These are phyloP conservation scores for Tenthredo mesomela DNA, from an alignment of 2,888 invertebrate genomes.

Conservation along the genomic window DNA sequence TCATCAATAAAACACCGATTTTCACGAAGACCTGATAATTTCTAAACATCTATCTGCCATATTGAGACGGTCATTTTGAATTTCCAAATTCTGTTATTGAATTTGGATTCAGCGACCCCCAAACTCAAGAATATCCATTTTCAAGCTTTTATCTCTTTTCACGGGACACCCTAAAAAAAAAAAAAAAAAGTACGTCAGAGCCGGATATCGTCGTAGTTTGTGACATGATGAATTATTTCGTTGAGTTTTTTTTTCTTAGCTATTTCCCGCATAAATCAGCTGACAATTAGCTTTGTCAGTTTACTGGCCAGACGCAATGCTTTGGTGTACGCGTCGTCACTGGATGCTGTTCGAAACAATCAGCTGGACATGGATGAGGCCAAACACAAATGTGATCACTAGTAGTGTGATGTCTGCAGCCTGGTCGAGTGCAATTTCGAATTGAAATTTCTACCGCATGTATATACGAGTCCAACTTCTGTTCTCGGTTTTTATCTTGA, in stretches of 20 bases:
- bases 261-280: not conserved
- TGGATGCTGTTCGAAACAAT: constrained; percentile 44
- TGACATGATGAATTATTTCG: constrained; percentile 42
- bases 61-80: too few species aligned
- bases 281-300: constrained; percentile 16
- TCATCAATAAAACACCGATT: too few species aligned
- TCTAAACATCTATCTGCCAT: too few species aligned
- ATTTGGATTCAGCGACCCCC: too few species aligned
- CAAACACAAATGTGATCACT: constrained; percentile 29
- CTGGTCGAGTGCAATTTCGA: constrained; percentile 45
- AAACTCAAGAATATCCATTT: too few species aligned
- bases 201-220: constrained; percentile 55
- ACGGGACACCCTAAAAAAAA: too few species aligned
- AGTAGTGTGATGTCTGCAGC: constrained; percentile 39
- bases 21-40: too few species aligned
- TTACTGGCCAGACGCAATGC: constrained; percentile 41
- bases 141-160: too few species aligned
- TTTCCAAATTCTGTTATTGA: too few species aligned
- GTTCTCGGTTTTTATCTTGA: not conserved
- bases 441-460: constrained; percentile 48
- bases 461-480: constrained; percentile 10
- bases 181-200: constrained; percentile 58
- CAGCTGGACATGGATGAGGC: constrained; percentile 45
- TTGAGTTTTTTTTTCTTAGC: not conserved
- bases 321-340: constrained; percentile 5